phyloP scores from a whole-genome alignment of 2,888 invertebrate species.

The Gandaritis pyraliata region DNA sequence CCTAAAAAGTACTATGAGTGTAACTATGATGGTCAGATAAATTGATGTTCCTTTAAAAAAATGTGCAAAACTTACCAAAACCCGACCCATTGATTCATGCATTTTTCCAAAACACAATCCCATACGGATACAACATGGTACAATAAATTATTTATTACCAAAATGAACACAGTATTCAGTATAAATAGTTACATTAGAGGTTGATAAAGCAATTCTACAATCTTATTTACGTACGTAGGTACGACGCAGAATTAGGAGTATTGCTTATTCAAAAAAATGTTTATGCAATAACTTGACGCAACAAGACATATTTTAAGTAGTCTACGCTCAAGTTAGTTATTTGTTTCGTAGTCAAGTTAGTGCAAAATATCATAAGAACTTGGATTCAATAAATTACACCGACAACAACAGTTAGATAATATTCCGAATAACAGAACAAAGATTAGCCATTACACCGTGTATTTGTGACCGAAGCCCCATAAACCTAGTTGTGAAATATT shows the following conservation, averaged over 20 bases:
- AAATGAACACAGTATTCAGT: conserved; percentile 64
- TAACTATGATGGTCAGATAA: conserved; percentile 2
- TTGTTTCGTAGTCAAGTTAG: conserved; percentile 13
- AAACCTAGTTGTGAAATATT: conserved; percentile 75
- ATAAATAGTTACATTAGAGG: conserved; percentile 19
- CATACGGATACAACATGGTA: conserved; percentile 72
- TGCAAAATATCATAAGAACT: conserved; percentile 9
- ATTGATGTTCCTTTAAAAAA: not conserved
- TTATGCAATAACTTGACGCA: conserved; percentile 31
- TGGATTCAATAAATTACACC: conserved; percentile 31
- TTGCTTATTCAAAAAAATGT: conserved; percentile 35
- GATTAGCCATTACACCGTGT: conserved; percentile 80
- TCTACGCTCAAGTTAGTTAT: not conserved
- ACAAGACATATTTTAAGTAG: not conserved
- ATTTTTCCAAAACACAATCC: conserved; percentile 79
- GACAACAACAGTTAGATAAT: conserved; percentile 44
- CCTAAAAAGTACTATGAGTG: conserved; percentile 4
- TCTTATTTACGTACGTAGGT: conserved; percentile 1
- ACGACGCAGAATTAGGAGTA: not conserved
- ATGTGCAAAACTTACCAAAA: conserved; percentile 67
- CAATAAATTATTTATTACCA: conserved; percentile 60
- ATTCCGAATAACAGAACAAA: conserved; percentile 74
- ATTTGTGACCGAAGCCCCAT: conserved; percentile 74
- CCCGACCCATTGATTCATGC: conserved; percentile 64
- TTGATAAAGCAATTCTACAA: conserved; percentile 23